Conservation (phyloP, 2,113 vertebrate genomes). For the Centropus bengalensis region DNA sequence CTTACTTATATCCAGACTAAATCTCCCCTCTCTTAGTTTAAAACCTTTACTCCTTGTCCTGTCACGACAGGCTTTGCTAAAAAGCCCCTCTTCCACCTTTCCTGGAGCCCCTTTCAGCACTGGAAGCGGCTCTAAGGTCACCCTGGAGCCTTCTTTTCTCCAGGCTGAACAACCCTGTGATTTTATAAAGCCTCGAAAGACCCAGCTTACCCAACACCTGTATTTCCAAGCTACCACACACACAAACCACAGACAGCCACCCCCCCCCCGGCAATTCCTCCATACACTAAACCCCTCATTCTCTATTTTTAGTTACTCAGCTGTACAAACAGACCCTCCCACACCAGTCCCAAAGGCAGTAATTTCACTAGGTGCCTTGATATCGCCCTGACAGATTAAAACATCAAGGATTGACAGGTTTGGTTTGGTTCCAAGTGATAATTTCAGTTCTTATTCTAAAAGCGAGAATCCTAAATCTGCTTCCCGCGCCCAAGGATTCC, state of each 20-base stretch:
- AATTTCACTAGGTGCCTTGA: background rate
- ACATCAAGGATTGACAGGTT: background rate
- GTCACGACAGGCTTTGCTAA: no score
- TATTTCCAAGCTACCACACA: background rate
- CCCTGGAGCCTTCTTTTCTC: no score
- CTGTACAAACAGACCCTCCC: background rate
- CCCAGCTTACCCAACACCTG: background rate
- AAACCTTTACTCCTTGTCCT: no score
- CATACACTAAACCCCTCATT: fast-evolving
- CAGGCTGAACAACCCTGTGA: no score
- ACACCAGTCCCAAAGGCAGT: background rate
- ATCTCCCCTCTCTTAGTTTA: no score
- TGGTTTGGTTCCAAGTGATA: background rate
- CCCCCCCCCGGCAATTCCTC: background rate
- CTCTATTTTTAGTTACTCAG: background rate
- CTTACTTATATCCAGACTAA: no score
- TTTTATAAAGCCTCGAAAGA: background rate
- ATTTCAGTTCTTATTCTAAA: background rate
- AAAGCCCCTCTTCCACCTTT: no score
- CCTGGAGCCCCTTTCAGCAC: no score
- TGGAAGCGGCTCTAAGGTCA: no score
- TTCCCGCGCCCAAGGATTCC: background rate
- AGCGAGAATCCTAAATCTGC: background rate
- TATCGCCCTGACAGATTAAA: background rate
- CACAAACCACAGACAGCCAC: background rate